Evolutionary conservation across 2,888 invertebrate genomes (phyloP), one percentile per base, ranked within the genome.

Genomic region (Patella caerulea): DNA sequence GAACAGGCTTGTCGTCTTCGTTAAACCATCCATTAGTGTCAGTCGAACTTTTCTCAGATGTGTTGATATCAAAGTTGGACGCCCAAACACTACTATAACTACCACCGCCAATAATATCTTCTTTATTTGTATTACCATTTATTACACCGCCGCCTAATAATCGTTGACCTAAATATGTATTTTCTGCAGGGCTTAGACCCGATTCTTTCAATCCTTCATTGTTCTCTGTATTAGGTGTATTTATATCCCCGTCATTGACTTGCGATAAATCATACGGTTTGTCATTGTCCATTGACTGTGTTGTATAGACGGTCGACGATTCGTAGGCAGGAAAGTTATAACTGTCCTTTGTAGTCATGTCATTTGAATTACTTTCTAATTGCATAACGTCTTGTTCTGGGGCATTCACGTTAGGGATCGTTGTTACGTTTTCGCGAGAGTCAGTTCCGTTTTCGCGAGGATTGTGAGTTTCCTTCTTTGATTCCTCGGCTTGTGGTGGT

Each of bases 391-490:
- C 24, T 12, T 24, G 19, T 12, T 24, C 11, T 12, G 11, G 9
- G 19, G 65, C 14, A 65, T 19, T 65, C 11, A 65, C 65, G 45
- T 74, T 74, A n/a, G 52, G 74, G 14, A 74, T 65, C 14, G 74
- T 65, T 65, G 59, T 74, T n/a, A 74, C 56, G 74, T 74, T 74
- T 59, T 34, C 59, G 45, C 74, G 29, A 45, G 74, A 74, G 65
- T 74, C 56, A 0, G 74, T 59, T 19, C 65, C 65, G 11, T 11
- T 24, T 19, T 74, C 74, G 19, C 52, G 59, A 34, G 56, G 19
- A 52, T 55, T 29, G 9, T 53, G 17, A 34, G 29, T 75, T 14
- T 75, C 75, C 70, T 65, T 65, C 2, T 11, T 24, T 19, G 19
- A 12, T 45, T 45, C 45, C 9, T 45, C 45, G 45, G 9, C 45